Percentiles rank a stretch among this genome's conserved stretches.
phyloP scores from a whole-genome alignment of 2,888 invertebrate species.

The Lacanobia oleracea region DNA sequence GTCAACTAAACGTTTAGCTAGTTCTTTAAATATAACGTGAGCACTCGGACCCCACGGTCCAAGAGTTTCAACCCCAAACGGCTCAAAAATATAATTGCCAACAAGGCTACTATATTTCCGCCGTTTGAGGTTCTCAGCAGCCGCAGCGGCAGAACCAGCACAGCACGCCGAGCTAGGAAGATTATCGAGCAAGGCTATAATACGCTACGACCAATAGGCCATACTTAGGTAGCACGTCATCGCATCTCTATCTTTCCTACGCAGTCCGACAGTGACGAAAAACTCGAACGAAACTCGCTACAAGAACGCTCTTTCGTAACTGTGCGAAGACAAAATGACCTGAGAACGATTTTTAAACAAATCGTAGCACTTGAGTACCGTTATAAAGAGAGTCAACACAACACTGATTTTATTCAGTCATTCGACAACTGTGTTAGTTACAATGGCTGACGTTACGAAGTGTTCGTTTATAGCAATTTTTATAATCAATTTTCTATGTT shows the following conservation, averaged over 20 bases:
- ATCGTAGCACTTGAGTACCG: constrained; percentile 34
- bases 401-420: constrained; percentile 33
- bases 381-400: constrained; percentile 19
- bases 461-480: constrained; percentile 11
- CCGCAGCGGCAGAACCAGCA: no score
- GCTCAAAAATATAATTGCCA: no score
- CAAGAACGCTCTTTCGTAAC: neutral
- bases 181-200: no score
- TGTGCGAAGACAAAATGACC: constrained; percentile 4
- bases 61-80: no score
- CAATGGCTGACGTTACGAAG: constrained; percentile 39
- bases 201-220: no score
- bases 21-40: no score
- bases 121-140: no score
- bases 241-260: neutral
- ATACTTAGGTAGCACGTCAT: no score
- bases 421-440: neutral
- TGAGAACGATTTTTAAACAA: constrained; percentile 16
- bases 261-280: neutral
- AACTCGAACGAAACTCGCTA: constrained; percentile 2
- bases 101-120: no score
- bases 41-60: no score
- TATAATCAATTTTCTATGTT: constrained; percentile 42
- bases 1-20: no score
- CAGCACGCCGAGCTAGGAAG: no score